A percentile compares a stretch with the other conserved stretches of the same genome.
Conservation (phyloP, 2,797 vertebrate species). For the Triplophysa yarkandensis region DNA sequence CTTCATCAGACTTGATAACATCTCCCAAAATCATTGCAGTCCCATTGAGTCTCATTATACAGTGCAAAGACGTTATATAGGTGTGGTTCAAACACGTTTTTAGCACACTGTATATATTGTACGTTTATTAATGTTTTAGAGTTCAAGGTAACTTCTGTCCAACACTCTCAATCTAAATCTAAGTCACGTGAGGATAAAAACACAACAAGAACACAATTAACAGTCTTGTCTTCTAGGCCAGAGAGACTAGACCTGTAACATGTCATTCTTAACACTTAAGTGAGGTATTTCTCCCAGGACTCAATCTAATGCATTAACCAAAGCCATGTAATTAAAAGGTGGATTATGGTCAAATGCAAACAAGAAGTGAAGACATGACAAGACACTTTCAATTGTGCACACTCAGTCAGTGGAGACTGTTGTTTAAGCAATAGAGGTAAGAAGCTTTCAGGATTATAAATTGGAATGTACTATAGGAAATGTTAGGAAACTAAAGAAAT, state of each 20-base stretch:
- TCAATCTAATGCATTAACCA: conserved; percentile 69
- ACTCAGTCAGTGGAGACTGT: conserved; percentile 7
- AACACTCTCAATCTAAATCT: no score
- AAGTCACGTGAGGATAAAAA: conserved; percentile 9
- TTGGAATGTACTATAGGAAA: no score
- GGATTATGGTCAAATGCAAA: conserved; percentile 65
- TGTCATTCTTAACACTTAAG: conserved; percentile 35
- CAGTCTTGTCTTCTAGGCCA: conserved; percentile 12
- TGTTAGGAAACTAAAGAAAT: no score
- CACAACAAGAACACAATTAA: conserved; percentile 13
- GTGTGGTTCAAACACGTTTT: background rate
- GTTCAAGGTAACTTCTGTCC: no score
- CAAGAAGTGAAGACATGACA: conserved; percentile 60
- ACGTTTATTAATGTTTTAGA: no score
- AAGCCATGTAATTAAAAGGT: conserved; percentile 74
- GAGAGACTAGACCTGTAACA: conserved; percentile 27
- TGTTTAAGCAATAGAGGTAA: conserved; percentile 3
- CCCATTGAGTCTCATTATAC: background rate
- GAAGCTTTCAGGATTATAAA: background rate
- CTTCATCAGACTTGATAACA: no score
- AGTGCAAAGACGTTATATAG: background rate
- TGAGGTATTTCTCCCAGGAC: conserved; percentile 61
- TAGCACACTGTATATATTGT: no score
- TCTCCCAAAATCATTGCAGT: no score
- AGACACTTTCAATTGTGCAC: conserved; percentile 48